A percentile compares a stretch with the other conserved stretches of the same genome.
Evolutionary conservation across 1,140 invertebrate genomes (phyloP).

Genomic region (Eumeta japonica): DNA sequence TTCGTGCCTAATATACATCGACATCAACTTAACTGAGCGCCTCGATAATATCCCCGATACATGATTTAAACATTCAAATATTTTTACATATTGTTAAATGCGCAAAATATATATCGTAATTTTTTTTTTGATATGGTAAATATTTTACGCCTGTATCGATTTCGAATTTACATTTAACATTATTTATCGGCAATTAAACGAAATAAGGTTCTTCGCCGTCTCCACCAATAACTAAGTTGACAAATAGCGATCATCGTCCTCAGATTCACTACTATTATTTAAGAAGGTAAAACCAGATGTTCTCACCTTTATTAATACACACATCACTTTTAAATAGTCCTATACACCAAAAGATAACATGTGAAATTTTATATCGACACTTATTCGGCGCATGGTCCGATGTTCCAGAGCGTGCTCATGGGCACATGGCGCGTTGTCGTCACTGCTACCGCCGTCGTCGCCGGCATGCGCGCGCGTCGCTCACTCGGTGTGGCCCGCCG

Average conservation of each 20-base stretch:
- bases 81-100: conserved; percentile 5
- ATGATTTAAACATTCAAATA: neutral
- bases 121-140: neutral
- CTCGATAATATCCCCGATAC: neutral
- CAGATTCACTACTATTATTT: conserved; percentile 13
- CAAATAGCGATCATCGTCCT: conserved; percentile 11
- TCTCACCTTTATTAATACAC: neutral
- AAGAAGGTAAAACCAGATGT: conserved; percentile 2
- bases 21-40: conserved; percentile 7
- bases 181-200: neutral
- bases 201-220: conserved; percentile 6
- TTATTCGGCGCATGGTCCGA: too few species aligned
- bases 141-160: neutral
- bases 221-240: conserved; percentile 12
- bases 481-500: too few species aligned
- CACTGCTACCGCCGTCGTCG: too few species aligned
- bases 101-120: neutral
- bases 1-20: conserved; percentile 3
- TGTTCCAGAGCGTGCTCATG: too few species aligned
- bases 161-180: neutral
- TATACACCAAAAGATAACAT: too few species aligned
- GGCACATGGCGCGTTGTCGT: too few species aligned
- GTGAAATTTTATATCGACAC: too few species aligned
- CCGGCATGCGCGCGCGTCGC: too few species aligned
- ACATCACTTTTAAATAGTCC: too few species aligned